Evolutionary conservation across 2,113 vertebrate species (phyloP).

Genomic region (Spheniscus mendiculus): DNA sequence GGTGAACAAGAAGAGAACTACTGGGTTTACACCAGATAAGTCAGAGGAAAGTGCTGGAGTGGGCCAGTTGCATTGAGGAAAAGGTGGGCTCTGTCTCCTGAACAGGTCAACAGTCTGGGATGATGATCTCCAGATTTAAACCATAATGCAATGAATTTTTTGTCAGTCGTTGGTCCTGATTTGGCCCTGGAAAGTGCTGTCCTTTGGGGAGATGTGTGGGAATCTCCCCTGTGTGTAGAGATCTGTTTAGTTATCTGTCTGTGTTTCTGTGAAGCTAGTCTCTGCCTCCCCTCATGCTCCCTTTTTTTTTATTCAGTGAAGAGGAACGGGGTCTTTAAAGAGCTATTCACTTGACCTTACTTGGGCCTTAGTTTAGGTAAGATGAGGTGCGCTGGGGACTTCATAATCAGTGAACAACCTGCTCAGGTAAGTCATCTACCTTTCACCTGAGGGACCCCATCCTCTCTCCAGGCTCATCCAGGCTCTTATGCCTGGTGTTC

Average conservation of each 20-base stretch:
- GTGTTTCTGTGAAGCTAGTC: background rate
- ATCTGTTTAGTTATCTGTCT: background rate
- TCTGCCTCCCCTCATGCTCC: background rate
- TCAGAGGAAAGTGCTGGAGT: background rate
- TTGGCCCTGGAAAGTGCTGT: background rate
- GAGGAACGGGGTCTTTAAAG: background rate
- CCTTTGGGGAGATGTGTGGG: background rate
- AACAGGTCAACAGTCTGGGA: background rate
- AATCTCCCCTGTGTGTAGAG: background rate
- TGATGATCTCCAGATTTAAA: background rate
- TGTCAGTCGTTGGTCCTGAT: fast-evolving
- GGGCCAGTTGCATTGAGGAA: background rate
- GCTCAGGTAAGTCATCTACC: background rate
- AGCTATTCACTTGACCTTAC: background rate
- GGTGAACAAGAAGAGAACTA: background rate
- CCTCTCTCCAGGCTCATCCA: background rate
- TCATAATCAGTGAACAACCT: background rate
- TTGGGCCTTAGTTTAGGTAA: background rate
- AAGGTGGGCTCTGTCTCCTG: background rate
- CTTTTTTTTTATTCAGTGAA: background rate
- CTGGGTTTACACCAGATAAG: background rate
- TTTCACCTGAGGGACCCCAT: background rate
- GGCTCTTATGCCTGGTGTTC: background rate
- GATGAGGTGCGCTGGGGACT: background rate
- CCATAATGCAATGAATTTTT: background rate